Evolutionary conservation across 1,140 invertebrate species (phyloP), one percentile per base, ranked within the genome.

Genomic region (Ceratoteleas bidentatus): DNA sequence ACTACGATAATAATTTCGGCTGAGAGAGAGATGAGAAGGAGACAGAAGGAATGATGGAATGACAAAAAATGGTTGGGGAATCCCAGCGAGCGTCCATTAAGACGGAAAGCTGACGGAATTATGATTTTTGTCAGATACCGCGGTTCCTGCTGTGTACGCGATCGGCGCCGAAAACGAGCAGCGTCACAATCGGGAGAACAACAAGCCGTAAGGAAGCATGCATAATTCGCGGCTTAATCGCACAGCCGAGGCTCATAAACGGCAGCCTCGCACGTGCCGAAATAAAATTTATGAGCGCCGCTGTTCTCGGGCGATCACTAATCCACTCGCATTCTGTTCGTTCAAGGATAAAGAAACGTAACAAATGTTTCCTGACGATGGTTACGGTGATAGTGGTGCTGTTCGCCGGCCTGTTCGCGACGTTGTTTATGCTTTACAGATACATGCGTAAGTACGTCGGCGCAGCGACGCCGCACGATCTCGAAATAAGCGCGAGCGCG

Each of bases 261-360:
- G 62, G 47, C 13, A 13, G 15, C 53, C 7, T 33, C 10, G 0
- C 7, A 5, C 11, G 16, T n/a, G 15, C 7, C 6, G 43, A 14
- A 74, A 24, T 40, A 6, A 45, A 61, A 70, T 70, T 70, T 60
- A 72, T 54, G 58, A 11, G 33, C 24, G n/a, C 2, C 8, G 45
- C 33, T 50, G 34, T 33, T 9, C 15, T 24, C 7, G 2, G 10
- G 4, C 14, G n/a, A n/a, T 66, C 11, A 61, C 34, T 68, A 62
- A 68, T 62, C 38, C 33, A 53, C 56, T 43, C 11, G 6, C 1
- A 11, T 36, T 76, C 56, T 77, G 32, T 69, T 64, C 11, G 54
- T 77, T 69, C 15, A 69, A 77, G 74, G 65, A 69, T 56, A 69
- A 61, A 52, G 65, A 70, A 70, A 49, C 60, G 57, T 24, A 65